These are phyloP conservation scores for Eueides isabella DNA, from an alignment of 1,140 invertebrate species.

Conservation along the genomic window DNA sequence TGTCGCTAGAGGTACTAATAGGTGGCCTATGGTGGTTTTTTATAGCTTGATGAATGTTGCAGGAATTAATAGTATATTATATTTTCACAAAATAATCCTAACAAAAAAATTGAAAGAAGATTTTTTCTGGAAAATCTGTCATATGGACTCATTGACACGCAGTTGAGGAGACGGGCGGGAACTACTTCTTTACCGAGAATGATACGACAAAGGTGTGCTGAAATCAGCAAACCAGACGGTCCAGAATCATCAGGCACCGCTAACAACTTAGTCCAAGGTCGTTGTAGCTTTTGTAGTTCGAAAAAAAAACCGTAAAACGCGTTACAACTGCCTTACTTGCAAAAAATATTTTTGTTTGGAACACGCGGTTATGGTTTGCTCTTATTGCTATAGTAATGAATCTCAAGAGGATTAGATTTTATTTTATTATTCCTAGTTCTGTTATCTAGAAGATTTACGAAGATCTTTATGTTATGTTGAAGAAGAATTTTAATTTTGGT, in stretches of 20 bases:
- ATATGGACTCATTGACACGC: conserved; percentile 28
- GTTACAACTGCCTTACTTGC: conserved; percentile 34
- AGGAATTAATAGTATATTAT: no score
- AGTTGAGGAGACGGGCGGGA: conserved; percentile 12
- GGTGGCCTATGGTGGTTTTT: no score
- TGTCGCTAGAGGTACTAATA: background rate
- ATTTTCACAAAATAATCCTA: no score
- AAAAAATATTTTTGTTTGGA: conserved; percentile 44
- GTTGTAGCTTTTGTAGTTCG: conserved; percentile 29
- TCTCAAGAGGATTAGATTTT: conserved; percentile 31
- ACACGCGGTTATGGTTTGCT: conserved; percentile 41
- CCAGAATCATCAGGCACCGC: conserved; percentile 19
- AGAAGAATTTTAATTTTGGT: conserved; percentile 33
- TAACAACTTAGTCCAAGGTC: conserved; percentile 26
- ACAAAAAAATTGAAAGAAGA: no score
- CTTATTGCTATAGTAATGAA: conserved; percentile 36
- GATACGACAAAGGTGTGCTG: conserved; percentile 23
- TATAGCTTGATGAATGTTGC: no score
- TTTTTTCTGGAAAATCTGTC: conserved; percentile 25
- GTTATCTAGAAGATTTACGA: conserved; percentile 33
- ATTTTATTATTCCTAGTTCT: conserved; percentile 32
- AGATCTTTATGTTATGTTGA: conserved; percentile 24
- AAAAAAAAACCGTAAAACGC: conserved; percentile 41
- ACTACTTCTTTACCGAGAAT: conserved; percentile 28
- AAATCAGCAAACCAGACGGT: conserved; percentile 25